Percentiles rank a stretch among this genome's conserved stretches.
These are phyloP conservation scores for Morone saxatilis DNA, from an alignment of 2,113 vertebrate genomes.

Conservation along the genomic window DNA sequence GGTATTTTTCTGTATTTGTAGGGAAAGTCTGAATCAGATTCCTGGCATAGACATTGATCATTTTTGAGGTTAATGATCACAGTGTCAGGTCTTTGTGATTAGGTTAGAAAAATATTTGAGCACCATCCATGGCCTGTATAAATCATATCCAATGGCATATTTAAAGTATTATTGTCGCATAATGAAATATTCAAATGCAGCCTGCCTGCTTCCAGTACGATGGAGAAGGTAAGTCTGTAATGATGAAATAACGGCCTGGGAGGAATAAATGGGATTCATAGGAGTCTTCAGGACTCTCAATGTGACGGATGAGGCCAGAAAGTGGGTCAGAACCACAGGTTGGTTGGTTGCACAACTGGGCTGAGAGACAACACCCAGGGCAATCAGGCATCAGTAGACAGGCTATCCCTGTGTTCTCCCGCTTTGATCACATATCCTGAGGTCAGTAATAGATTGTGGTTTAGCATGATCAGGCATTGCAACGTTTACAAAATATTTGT, in stretches of 20 bases:
- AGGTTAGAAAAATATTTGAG: slow-evolving; percentile 61
- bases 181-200: slow-evolving; percentile 79
- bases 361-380: slow-evolving; percentile 30
- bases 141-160: slow-evolving; percentile 68
- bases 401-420: slow-evolving; percentile 6
- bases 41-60: slow-evolving; percentile 18
- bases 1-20: slow-evolving; percentile 18
- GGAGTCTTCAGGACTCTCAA: slow-evolving; percentile 33
- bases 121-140: slow-evolving; percentile 56
- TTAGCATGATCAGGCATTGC: neutral
- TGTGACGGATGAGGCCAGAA: slow-evolving; percentile 71
- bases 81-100: slow-evolving; percentile 59
- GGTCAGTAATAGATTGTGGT: slow-evolving; percentile 40
- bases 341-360: slow-evolving; percentile 65
- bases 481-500: neutral
- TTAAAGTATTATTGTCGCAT: slow-evolving; percentile 73
- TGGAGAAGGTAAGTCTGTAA: slow-evolving; percentile 63
- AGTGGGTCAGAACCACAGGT: slow-evolving; percentile 77
- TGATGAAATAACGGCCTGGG: slow-evolving; percentile 61
- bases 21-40: slow-evolving; percentile 30
- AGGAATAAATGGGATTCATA: slow-evolving; percentile 65
- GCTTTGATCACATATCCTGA: slow-evolving; percentile 24
- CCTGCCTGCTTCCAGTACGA: slow-evolving; percentile 25
- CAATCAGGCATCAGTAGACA: slow-evolving; percentile 28
- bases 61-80: slow-evolving; percentile 59